Conservation (phyloP, 2,113 vertebrate species). For the Gymnobelideus leadbeateri region DNA sequence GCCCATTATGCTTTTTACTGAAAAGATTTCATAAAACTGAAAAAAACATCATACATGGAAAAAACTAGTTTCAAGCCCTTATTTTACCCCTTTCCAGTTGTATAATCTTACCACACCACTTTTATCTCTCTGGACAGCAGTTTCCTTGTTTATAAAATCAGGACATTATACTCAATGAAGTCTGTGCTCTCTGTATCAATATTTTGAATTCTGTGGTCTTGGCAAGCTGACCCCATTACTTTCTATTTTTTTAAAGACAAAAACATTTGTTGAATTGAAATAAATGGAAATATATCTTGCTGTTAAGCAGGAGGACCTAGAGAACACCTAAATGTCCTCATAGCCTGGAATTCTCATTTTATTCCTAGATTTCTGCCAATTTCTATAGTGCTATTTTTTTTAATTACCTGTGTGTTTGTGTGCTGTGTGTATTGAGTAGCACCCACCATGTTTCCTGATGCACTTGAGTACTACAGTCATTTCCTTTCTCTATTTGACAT, state of each 20-base stretch:
- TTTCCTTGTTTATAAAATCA: not conserved
- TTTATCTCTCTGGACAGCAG: not conserved
- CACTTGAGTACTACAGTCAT: not conserved
- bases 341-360: constrained; percentile 17
- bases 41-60: not conserved
- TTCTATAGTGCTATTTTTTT: constrained; percentile 11
- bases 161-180: not conserved
- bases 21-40: not conserved
- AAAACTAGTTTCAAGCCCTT: not conserved
- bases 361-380: not conserved
- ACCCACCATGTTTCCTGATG: not conserved
- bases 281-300: not conserved
- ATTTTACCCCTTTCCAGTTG: not conserved
- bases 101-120: not conserved
- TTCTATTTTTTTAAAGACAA: not conserved
- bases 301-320: not conserved
- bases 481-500: constrained; percentile 27
- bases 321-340: not conserved
- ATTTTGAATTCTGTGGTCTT: not conserved
- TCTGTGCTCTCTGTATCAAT: not conserved
- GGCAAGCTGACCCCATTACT: not conserved
- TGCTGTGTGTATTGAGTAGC: constrained; percentile 20
- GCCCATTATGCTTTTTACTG: not conserved
- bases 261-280: not conserved
- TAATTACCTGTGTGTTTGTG: constrained; percentile 8